Conservation (phyloP, 2,888 invertebrate species). For the Parnassius smintheus region DNA sequence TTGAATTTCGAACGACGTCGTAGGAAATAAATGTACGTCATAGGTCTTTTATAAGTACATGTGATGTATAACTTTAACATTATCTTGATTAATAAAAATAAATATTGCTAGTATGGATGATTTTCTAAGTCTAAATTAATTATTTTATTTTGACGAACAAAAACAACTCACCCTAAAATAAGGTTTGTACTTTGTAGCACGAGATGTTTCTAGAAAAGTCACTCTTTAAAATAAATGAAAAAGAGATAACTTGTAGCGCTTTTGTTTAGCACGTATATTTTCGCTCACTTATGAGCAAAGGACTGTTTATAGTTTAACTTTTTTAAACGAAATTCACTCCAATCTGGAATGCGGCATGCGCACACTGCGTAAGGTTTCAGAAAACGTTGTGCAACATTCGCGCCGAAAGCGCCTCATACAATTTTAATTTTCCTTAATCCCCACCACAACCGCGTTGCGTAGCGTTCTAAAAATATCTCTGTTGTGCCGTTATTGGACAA, state of each 20-base stretch:
- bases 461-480: slow-evolving; percentile 72
- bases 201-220: slow-evolving; percentile 32
- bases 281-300: slow-evolving; percentile 7
- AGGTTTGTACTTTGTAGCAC: slow-evolving; percentile 28
- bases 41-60: not conserved
- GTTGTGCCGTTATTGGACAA: slow-evolving; percentile 50
- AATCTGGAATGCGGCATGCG: slow-evolving; percentile 37
- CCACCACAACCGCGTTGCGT: slow-evolving; percentile 51
- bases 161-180: slow-evolving; percentile 36
- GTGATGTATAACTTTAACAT: not conserved
- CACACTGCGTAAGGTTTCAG: slow-evolving; percentile 50
- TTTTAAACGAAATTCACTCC: slow-evolving; percentile 22
- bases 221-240: slow-evolving; percentile 41
- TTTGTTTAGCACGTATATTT: slow-evolving; percentile 10
- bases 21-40: too few relatives aligned
- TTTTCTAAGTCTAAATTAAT: not conserved
- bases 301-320: slow-evolving; percentile 2
- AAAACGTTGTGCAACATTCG: slow-evolving; percentile 74
- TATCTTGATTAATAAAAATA: too few relatives aligned
- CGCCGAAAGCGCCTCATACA: slow-evolving; percentile 42
- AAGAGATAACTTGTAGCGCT: slow-evolving; percentile 33
- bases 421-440: slow-evolving; percentile 73
- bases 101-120: not conserved
- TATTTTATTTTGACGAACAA: slow-evolving; percentile 7
- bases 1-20: too few relatives aligned